Base-by-base conservation (phyloP, 2,113 vertebrate genomes). In the Alaudala cheleensis region DNA sequence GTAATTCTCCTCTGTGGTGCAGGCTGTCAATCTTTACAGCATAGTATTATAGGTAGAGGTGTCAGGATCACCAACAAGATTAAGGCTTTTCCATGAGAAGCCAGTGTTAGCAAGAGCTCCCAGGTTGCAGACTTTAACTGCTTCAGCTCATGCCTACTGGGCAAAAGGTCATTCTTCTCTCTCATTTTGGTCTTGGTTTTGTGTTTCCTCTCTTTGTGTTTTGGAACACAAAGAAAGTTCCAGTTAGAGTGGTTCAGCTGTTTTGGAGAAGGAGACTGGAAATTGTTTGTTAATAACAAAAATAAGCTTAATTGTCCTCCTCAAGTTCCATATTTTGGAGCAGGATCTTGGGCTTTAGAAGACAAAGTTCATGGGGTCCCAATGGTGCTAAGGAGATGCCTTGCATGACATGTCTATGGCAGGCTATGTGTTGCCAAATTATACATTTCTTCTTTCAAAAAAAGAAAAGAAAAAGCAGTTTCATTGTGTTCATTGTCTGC, bases 281-380 rank as follows among this genome's bases (percentile, higher is more conserved):
- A 94, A 86, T 88, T 62, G 60, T 79, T 92, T 91, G 25, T 39
- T 93, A 88, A 87, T 70, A 77, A 90, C 24, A 88, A 90, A 93
- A 95, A 77, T 69, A 72, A 93, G 34, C 33, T 71, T 50, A 90
- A 92, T 86, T 90, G 28, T 90, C 58, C 76, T 88, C 28, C 47
- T 69, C 21, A 86, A 86, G 66, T 73, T 88, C 76, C 5, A 9
- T 86, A 42, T 86, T 94, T 91, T 82, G 79, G 28, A 80, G 25
- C 23, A 85, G 45, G 15, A 90, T 85, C 28, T 76, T 65, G 73
- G 54, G 14, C 54, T 90, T 83, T 70, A 88, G 47, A 77, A 22
- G 47, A 78, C 34, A 81, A 92, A 82, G 8, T 83, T 82, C 33
- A 62, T 1, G 3, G 45, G 12, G 16, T 92, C 24, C 19, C 16